phyloP scores from a whole-genome alignment of 2,113 vertebrate genomes.

The Pelusios castaneus region DNA sequence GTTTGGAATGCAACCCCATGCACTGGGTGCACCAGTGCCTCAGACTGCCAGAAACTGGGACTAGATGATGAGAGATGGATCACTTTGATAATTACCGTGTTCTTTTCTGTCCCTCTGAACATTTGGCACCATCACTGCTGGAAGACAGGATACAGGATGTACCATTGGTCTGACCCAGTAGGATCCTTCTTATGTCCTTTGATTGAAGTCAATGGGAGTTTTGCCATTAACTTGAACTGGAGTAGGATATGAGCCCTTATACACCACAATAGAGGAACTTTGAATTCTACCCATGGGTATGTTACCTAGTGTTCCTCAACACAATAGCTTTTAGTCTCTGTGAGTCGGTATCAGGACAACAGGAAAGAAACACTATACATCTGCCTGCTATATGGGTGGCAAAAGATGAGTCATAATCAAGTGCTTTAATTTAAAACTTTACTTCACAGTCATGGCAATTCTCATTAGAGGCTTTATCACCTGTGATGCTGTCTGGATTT shows the following conservation, averaged over 20 bases:
- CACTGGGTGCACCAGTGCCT: not conserved
- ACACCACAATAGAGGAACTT: not conserved
- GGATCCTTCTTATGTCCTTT: not conserved
- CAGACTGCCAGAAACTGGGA: not conserved
- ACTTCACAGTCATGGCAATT: no score
- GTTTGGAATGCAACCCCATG: not conserved
- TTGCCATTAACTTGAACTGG: not conserved
- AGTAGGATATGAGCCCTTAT: not conserved
- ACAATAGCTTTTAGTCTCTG: no score
- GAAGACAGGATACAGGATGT: not conserved
- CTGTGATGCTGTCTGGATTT: no score
- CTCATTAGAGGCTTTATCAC: no score
- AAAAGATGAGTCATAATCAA: no score
- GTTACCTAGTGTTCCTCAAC: no score
- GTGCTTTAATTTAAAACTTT: no score
- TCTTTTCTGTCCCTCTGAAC: not conserved
- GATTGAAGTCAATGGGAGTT: rapidly evolving
- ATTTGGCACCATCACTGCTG: not conserved
- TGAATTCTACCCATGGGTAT: not conserved
- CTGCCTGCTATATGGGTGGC: no score
- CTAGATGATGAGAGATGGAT: not conserved
- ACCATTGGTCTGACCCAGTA: not conserved
- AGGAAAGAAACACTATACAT: no score
- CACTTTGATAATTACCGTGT: not conserved
- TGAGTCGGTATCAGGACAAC: no score